These are phyloP conservation scores for Troilus luridus DNA, from an alignment of 2,888 invertebrate genomes.

Conservation along the genomic window DNA sequence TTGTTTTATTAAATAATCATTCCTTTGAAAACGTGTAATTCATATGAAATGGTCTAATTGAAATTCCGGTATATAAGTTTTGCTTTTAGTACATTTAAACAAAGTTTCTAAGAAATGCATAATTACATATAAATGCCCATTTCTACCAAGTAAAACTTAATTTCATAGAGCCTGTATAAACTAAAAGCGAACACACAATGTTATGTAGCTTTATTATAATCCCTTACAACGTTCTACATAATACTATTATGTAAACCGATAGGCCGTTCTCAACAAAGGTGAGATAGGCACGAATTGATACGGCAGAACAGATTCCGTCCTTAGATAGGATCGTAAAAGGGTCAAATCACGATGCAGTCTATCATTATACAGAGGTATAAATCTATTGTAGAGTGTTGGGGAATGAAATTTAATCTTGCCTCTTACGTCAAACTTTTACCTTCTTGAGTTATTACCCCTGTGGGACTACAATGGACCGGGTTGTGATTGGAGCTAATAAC, in stretches of 20 bases:
- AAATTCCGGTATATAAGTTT: too few relatives aligned
- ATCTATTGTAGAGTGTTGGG: not conserved
- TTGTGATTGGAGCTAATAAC: not conserved
- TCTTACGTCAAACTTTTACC: not conserved
- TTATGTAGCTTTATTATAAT: not conserved
- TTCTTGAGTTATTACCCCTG: not conserved
- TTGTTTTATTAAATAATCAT: too few relatives aligned
- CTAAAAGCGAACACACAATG: not conserved
- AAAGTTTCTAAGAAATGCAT: too few relatives aligned
- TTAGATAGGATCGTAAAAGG: not conserved
- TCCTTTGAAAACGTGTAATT: too few relatives aligned
- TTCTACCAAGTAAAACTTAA: not conserved
- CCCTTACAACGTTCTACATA: not conserved
- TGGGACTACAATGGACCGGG: not conserved
- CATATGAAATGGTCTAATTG: too few relatives aligned
- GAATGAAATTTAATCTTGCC: not conserved
- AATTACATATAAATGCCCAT: too few relatives aligned
- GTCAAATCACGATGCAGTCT: not conserved
- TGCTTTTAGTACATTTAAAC: too few relatives aligned
- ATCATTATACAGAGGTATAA: constrained; percentile 2
- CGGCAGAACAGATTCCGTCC: not conserved
- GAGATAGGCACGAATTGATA: constrained; percentile 9
- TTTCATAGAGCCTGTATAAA: not conserved
- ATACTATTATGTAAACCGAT: constrained; percentile 17
- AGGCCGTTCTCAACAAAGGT: constrained; percentile 20